These are phyloP conservation scores for Eilema griseolum DNA, from an alignment of 2,888 invertebrate species.

Conservation along the genomic window DNA sequence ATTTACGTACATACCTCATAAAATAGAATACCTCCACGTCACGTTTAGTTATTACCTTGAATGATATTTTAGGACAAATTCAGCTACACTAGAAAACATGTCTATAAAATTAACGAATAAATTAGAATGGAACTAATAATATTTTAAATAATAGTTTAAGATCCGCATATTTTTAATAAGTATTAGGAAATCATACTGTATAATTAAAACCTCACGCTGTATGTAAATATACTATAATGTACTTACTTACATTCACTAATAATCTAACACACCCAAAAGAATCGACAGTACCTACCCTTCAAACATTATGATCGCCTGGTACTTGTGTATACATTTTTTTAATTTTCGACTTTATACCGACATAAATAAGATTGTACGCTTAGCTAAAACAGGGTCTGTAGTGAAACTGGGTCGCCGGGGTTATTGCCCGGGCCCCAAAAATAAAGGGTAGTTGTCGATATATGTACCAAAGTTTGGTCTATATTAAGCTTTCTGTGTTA, in stretches of 20 bases:
- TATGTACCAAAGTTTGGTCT: conserved; percentile 54
- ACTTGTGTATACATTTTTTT: conserved; percentile 10
- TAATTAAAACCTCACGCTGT: neutral
- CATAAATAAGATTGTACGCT: conserved; percentile 34
- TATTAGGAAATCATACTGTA: neutral
- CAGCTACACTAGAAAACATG: neutral
- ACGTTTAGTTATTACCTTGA: neutral
- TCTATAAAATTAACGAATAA: neutral
- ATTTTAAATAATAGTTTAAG: neutral
- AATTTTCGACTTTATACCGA: conserved; percentile 29
- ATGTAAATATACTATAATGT: neutral
- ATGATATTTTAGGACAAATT: neutral
- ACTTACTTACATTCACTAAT: neutral
- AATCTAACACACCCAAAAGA: conserved; percentile 21
- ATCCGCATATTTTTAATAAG: neutral
- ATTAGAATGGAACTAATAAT: neutral
- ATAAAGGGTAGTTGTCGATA: conserved; percentile 60
- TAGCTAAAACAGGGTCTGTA: conserved; percentile 25
- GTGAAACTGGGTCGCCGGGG: conserved; percentile 55
- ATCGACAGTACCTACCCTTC: conserved; percentile 39
- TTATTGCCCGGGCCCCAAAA: conserved; percentile 56
- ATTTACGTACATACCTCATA: too few relatives aligned
- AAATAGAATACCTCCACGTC: neutral
- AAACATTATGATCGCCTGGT: conserved; percentile 45
- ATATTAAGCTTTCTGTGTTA: conserved; percentile 47